phyloP scores from a whole-genome alignment of 1,140 invertebrate genomes.

The Temnothorax nylanderi region DNA sequence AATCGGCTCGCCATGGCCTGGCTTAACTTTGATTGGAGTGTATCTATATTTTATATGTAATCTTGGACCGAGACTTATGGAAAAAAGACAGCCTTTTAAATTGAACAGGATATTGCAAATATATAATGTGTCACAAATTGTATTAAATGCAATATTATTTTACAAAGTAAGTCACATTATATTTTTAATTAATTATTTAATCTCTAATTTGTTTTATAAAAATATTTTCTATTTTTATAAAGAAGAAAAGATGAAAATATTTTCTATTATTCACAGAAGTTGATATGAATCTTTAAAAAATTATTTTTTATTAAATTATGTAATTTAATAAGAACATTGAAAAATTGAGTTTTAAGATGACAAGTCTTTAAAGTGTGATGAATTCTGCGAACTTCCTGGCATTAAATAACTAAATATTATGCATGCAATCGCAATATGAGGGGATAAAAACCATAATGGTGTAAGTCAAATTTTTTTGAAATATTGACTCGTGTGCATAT shows the following conservation, averaged over 20 bases:
- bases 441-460: too few species aligned
- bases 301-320: background rate
- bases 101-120: constrained; percentile 90
- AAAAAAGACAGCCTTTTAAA: constrained; percentile 89
- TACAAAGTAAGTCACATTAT: constrained; percentile 86
- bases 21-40: constrained; percentile 86
- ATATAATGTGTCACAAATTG: constrained; percentile 92
- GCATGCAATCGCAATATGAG: too few species aligned
- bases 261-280: background rate
- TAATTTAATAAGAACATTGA: background rate
- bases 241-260: too few species aligned
- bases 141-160: constrained; percentile 88
- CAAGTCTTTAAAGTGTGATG: background rate
- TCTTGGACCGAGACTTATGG: constrained; percentile 91
- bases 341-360: background rate
- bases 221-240: background rate
- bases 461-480: too few species aligned
- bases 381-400: background rate
- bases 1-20: constrained; percentile 87
- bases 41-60: constrained; percentile 89
- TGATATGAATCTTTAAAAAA: background rate
- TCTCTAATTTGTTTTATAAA: background rate
- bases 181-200: constrained; percentile 27
- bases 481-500: too few species aligned
- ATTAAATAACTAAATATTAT: background rate